These are phyloP conservation scores for Bombyx huttoni DNA, from an alignment of 2,888 invertebrate species.

Conservation along the genomic window DNA sequence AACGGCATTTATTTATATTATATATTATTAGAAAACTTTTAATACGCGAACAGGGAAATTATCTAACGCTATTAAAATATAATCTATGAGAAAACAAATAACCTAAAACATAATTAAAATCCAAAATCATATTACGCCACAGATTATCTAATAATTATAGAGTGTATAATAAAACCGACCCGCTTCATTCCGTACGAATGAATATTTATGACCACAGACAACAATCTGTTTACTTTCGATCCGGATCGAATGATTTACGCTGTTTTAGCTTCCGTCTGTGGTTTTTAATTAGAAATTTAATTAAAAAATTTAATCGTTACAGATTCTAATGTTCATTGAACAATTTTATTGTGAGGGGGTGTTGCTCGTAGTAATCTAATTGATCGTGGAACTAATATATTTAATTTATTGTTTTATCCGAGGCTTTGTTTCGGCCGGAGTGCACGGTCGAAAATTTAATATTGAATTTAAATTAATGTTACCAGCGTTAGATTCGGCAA, in stretches of 20 bases:
- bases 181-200: neutral
- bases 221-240: slow-evolving; percentile 6
- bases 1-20: too few species aligned
- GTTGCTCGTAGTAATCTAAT: neutral
- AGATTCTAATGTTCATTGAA: slow-evolving; percentile 5
- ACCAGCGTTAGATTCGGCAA: too few species aligned
- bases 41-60: too few species aligned
- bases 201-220: slow-evolving; percentile 4
- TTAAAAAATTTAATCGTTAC: slow-evolving; percentile 11
- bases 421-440: neutral
- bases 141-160: neutral
- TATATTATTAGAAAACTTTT: too few species aligned
- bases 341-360: neutral
- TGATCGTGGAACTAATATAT: neutral
- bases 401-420: neutral
- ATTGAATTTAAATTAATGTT: too few species aligned
- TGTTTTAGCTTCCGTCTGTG: slow-evolving; percentile 7
- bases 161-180: neutral
- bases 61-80: too few species aligned
- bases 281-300: slow-evolving; percentile 3
- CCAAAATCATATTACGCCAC: neutral
- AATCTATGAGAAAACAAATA: neutral
- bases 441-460: too few species aligned
- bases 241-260: slow-evolving; percentile 7
- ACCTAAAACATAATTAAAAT: neutral